Percentiles rank a stretch among this genome's conserved stretches.
Conservation (phyloP, 2,113 vertebrate species). For the Morone saxatilis region DNA sequence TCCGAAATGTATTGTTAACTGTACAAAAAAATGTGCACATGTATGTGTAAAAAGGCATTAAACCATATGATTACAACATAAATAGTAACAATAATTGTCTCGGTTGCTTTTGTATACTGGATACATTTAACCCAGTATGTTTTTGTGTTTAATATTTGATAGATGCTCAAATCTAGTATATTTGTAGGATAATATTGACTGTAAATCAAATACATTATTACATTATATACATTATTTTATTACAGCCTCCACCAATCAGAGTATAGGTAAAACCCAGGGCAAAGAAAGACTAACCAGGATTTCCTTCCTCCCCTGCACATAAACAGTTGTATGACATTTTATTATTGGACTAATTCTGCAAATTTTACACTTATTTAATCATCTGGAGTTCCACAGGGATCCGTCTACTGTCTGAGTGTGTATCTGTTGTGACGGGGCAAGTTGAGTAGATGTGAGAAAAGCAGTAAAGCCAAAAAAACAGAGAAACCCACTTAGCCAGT, state of each 20-base stretch:
- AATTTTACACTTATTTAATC: neutral
- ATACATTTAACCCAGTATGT: too few species aligned
- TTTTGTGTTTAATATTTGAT: too few species aligned
- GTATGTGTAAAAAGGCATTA: too few species aligned
- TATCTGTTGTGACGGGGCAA: neutral
- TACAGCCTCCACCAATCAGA: neutral
- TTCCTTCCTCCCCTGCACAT: neutral
- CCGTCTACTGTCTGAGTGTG: neutral
- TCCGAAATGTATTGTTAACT: too few species aligned
- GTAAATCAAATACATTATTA: neutral
- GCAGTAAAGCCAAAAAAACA: conserved; percentile 61
- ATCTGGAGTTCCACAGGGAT: conserved; percentile 6
- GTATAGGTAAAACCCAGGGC: neutral
- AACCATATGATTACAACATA: too few species aligned
- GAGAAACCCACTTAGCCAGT: conserved; percentile 68
- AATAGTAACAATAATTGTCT: too few species aligned
- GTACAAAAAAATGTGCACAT: too few species aligned
- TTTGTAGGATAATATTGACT: neutral
- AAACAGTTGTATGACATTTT: neutral
- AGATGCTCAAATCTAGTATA: too few species aligned
- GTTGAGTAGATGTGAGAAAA: conserved; percentile 38
- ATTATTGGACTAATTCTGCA: neutral
- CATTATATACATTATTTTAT: neutral
- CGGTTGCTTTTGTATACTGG: too few species aligned
- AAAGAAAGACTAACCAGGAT: neutral